A percentile compares a stretch with the other conserved stretches of the same genome.
These are phyloP conservation scores for Ceratina australensis DNA, from an alignment of 1,140 invertebrate species.

Conservation along the genomic window DNA sequence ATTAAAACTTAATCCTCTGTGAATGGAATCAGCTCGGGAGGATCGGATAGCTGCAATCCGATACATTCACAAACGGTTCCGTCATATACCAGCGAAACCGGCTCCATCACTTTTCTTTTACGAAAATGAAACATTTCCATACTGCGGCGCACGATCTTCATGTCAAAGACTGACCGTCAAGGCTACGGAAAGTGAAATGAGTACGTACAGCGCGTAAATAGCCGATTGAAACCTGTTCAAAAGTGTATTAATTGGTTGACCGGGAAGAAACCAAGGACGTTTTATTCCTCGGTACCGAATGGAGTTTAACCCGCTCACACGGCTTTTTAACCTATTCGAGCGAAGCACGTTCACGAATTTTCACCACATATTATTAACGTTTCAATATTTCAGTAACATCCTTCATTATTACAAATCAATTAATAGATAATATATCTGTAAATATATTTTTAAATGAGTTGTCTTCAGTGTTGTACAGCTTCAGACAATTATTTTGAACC, in stretches of 20 bases:
- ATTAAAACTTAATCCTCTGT: conserved; percentile 24
- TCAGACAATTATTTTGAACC: no score
- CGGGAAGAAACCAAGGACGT: conserved; percentile 5
- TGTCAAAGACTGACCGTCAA: neutral
- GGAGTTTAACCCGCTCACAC: no score
- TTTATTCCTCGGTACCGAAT: neutral
- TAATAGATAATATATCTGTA: no score
- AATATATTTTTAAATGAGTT: no score
- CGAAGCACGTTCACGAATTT: no score
- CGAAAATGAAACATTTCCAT: conserved; percentile 25
- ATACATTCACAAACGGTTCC: conserved; percentile 8
- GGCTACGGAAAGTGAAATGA: conserved; percentile 28
- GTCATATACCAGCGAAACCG: neutral
- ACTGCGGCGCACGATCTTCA: neutral
- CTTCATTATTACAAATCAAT: no score
- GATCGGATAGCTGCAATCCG: neutral
- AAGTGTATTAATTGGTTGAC: conserved; percentile 22
- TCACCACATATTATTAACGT: no score
- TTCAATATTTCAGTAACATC: no score
- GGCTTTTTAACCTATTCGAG: no score
- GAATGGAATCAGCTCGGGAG: conserved; percentile 7
- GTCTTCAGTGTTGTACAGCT: no score
- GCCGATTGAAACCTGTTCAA: conserved; percentile 7
- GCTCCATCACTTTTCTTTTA: conserved; percentile 19
- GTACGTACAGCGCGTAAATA: neutral